These are phyloP conservation scores for Aphelinus atriplicis DNA, from an alignment of 1,140 invertebrate genomes.

Conservation along the genomic window DNA sequence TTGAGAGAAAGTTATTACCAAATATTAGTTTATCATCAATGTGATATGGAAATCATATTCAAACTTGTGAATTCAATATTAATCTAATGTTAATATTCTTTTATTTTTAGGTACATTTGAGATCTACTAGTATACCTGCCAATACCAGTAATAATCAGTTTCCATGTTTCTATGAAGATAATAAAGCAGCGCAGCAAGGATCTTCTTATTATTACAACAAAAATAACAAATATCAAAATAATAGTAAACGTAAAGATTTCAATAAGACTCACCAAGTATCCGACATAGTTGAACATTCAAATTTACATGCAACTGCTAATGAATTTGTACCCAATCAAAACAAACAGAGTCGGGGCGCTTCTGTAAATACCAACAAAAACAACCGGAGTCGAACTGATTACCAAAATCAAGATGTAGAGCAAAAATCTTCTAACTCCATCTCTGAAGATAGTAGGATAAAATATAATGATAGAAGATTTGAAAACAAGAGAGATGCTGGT, in stretches of 20 bases:
- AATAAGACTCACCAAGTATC: conserved; percentile 14
- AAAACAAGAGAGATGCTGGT: conserved; percentile 40
- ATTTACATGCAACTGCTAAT: conserved; percentile 51
- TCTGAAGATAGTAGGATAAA: conserved; percentile 44
- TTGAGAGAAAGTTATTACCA: too few species aligned
- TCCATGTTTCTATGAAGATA: neutral
- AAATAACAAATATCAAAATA: conserved; percentile 30
- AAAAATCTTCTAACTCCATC: conserved; percentile 36
- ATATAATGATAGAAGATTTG: conserved; percentile 41
- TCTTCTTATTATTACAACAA: conserved; percentile 9
- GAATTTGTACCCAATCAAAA: conserved; percentile 51
- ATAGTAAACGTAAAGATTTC: conserved; percentile 15
- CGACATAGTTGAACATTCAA: conserved; percentile 44
- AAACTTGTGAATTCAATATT: too few species aligned
- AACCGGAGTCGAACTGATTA: conserved; percentile 13
- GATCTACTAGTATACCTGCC: conserved; percentile 21
- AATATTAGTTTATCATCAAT: too few species aligned
- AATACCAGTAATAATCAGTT: conserved; percentile 37
- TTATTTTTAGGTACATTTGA: conserved; percentile 21
- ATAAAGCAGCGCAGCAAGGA: neutral
- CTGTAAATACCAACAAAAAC: conserved; percentile 14
- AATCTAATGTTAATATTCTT: too few species aligned
- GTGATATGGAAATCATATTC: too few species aligned
- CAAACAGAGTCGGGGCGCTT: neutral
- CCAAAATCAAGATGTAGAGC: conserved; percentile 20